Conservation (phyloP, 2,888 invertebrate species). For the Hyposoter didymator region DNA sequence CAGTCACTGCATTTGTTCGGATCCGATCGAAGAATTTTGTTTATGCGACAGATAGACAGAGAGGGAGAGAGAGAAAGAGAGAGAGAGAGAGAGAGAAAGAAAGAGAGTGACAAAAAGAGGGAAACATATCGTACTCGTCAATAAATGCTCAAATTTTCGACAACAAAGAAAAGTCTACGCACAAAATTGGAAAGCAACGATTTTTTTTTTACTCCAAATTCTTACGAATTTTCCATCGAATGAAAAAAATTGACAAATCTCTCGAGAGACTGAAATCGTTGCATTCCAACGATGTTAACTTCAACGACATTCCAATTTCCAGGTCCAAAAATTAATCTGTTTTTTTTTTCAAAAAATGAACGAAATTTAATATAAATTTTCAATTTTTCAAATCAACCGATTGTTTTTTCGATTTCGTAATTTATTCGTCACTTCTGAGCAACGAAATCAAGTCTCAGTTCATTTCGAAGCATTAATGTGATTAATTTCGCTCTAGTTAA, state of each 20-base stretch:
- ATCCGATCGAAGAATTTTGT: slow-evolving; percentile 30
- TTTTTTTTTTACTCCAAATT: too few relatives aligned
- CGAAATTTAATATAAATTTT: too few relatives aligned
- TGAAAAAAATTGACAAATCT: not conserved
- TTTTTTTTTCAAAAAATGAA: too few relatives aligned
- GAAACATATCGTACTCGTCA: slow-evolving; percentile 8
- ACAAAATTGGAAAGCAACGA: not conserved
- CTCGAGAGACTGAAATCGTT: not conserved
- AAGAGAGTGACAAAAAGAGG: not conserved
- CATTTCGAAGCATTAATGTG: too few relatives aligned
- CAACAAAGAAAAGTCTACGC: not conserved
- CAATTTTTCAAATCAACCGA: too few relatives aligned
- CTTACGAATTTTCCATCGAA: not conserved
- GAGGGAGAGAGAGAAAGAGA: slow-evolving; percentile 10
- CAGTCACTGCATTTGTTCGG: slow-evolving; percentile 84
- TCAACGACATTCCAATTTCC: not conserved
- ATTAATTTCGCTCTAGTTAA: too few relatives aligned
- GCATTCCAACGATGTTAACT: not conserved
- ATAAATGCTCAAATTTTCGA: not conserved
- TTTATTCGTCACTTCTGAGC: too few relatives aligned
- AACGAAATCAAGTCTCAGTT: too few relatives aligned
- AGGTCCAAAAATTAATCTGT: too few relatives aligned
- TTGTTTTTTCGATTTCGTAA: too few relatives aligned
- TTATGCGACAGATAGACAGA: slow-evolving; percentile 16
- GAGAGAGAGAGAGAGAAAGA: too few relatives aligned